Percentiles rank a stretch among this genome's conserved stretches.
Evolutionary conservation across 2,797 vertebrate genomes (phyloP).

Genomic region (Botia almorhae): DNA sequence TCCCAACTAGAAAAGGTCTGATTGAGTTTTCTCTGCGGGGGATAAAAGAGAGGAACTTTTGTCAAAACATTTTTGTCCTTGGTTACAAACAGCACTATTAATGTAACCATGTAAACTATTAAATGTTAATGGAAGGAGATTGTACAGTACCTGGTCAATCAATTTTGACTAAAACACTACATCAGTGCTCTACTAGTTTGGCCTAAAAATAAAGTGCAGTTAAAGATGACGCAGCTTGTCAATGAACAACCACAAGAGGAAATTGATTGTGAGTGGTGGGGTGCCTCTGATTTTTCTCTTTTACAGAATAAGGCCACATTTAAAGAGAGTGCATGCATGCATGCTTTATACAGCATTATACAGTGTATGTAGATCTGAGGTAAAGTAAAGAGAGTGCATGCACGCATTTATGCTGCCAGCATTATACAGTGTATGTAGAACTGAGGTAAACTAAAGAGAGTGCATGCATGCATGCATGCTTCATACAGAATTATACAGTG

Average conservation of each 20-base stretch:
- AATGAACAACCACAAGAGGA: constrained; percentile 43
- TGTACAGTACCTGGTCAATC: constrained; percentile 25
- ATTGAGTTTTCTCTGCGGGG: constrained; percentile 17
- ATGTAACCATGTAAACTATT: constrained; percentile 26
- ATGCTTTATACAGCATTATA: not conserved
- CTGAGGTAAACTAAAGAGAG: not conserved
- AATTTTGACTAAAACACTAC: constrained; percentile 10
- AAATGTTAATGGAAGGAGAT: constrained; percentile 32
- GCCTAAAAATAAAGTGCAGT: constrained; percentile 31
- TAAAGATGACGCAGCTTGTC: constrained; percentile 36
- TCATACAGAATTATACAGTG: not conserved
- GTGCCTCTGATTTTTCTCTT: constrained; percentile 24
- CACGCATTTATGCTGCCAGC: not conserved
- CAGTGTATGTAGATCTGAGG: not conserved
- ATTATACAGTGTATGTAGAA: not conserved
- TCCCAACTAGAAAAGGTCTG: constrained; percentile 17
- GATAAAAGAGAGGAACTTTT: not conserved
- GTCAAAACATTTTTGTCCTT: not conserved
- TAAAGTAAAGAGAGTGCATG: not conserved
- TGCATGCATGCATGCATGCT: too few species aligned
- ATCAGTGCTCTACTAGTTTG: constrained; percentile 14
- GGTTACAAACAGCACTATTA: constrained; percentile 9
- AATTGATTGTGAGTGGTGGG: constrained; percentile 40
- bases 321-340: constrained; percentile 1
- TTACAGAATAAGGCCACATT: constrained; percentile 8